Evolutionary conservation across 2,113 vertebrate species (phyloP).

Genomic region (human): DNA sequence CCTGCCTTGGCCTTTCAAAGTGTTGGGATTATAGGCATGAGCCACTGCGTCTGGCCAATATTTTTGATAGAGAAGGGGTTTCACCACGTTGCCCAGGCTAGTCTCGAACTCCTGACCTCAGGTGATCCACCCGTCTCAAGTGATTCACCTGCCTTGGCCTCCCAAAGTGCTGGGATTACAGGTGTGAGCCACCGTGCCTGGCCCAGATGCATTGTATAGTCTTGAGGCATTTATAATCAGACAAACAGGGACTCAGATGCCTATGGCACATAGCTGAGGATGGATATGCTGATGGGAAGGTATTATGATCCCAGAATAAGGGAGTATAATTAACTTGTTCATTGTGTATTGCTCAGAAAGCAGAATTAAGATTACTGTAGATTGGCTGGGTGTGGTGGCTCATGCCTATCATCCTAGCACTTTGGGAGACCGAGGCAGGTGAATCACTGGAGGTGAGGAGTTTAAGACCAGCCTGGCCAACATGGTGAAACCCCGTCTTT

Average conservation of each 20-base stretch:
- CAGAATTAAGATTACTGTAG: background rate
- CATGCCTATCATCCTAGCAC: too few relatives aligned
- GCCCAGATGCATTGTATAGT: background rate
- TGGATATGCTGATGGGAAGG: background rate
- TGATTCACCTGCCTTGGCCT: background rate
- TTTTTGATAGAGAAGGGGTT: background rate
- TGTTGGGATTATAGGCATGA: too few relatives aligned
- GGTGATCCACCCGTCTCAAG: too few relatives aligned
- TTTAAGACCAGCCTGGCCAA: too few relatives aligned
- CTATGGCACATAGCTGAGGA: background rate
- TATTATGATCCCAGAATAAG: background rate
- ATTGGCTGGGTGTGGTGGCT: too few relatives aligned
- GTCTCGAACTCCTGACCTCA: background rate
- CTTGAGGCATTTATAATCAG: background rate
- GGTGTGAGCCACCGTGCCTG: too few relatives aligned
- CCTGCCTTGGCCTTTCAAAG: background rate
- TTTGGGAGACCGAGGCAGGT: too few relatives aligned
- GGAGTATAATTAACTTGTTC: background rate
- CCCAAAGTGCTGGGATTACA: background rate
- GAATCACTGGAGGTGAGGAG: too few relatives aligned
- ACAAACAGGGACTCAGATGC: background rate
- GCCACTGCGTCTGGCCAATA: background rate
- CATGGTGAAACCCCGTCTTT: too few relatives aligned
- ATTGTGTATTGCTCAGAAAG: background rate
- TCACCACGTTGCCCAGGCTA: background rate